These are phyloP conservation scores for Semicossyphus pulcher DNA, from an alignment of 2,113 vertebrate genomes.

Conservation along the genomic window DNA sequence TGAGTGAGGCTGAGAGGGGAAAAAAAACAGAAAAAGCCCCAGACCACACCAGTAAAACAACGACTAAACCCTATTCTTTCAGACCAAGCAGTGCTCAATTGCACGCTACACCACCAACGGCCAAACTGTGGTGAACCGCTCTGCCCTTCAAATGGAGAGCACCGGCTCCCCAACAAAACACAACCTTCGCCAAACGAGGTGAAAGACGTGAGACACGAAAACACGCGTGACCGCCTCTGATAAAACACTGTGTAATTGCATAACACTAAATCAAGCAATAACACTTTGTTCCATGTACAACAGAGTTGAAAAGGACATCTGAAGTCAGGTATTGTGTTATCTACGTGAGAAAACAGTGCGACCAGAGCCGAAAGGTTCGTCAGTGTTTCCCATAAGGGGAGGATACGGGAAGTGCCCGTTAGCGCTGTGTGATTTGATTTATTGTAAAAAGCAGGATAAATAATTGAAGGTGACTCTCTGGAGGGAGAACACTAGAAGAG, in stretches of 20 bases:
- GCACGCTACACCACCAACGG: conserved; percentile 77
- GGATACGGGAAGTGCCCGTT: conserved; percentile 64
- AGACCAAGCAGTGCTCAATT: conserved; percentile 75
- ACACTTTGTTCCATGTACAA: conserved; percentile 56
- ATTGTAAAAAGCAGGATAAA: conserved; percentile 65
- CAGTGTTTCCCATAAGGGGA: conserved; percentile 59
- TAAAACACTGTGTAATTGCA: conserved; percentile 56
- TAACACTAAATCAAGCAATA: conserved; percentile 60
- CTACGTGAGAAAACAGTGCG: conserved; percentile 53
- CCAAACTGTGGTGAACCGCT: conserved; percentile 78
- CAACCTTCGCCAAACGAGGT: conserved; percentile 66
- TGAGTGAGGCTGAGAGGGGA: conserved; percentile 42
- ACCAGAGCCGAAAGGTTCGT: conserved; percentile 25
- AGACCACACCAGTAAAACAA: conserved; percentile 80
- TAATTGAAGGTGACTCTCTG: conserved; percentile 62
- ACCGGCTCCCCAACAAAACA: conserved; percentile 66
- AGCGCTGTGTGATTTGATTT: conserved; percentile 57
- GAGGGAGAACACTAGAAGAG: conserved; percentile 38
- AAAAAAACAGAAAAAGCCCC: conserved; percentile 36
- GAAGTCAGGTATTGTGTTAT: conserved; percentile 45
- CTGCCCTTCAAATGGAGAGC: conserved; percentile 71
- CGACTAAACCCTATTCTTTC: conserved; percentile 73
- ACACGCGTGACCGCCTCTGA: conserved; percentile 53
- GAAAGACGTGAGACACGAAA: conserved; percentile 64
- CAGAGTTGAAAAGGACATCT: conserved; percentile 64